Evolutionary conservation across 2,113 vertebrate species (phyloP), one percentile per base, ranked within the genome.

Genomic region (Sebastes fasciatus): DNA sequence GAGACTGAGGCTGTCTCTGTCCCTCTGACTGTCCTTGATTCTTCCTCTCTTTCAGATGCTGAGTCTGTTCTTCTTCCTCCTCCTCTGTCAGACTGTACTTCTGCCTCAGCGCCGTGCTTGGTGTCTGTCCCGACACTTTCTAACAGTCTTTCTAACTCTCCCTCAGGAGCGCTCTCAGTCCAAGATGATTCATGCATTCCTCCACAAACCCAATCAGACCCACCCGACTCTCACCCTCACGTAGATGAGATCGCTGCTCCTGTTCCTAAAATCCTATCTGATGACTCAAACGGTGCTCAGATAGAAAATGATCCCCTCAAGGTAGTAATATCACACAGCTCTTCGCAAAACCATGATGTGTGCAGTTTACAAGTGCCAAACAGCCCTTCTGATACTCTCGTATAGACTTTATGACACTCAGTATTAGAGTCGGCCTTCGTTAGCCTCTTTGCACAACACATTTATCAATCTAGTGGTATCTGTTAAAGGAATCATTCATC

Each of bases 1-100:
- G 84, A 88, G 23, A 60, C 57, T 1, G 71, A 85, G 26, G 26
- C 49, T 34, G 12, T 40, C 45, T 42, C 79, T 58, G 6, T 75
- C 52, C 42, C 86, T 58, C 40, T 73, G 10, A 74, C 64, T 62
- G 74, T 42, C 4, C 1, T 61, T n/a, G 14, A 71, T 79, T 70
- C 68, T 51, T 6, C 79, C 46, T 86, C 82, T 78, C n/a, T 84
- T 91, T 74, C 88, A 87, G 79, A 88, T 73, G 60, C 76, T 14
- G 62, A 80, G 46, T 64, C 80, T 80, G 40, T 75, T 42, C 17
- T 75, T 42, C 17, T 42, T 23, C 49, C 58, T 68, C 21, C 86
- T 87, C 66, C 78, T 74, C 67, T 79, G 17, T 87, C 87, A 73
- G 74, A 60, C 34, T 14, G 5, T 55, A 52, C 80, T 58, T 74